Evolutionary conservation across 1,140 invertebrate species (phyloP), one percentile per base, ranked within the genome.

Genomic region (Tetragnatha versicolor): DNA sequence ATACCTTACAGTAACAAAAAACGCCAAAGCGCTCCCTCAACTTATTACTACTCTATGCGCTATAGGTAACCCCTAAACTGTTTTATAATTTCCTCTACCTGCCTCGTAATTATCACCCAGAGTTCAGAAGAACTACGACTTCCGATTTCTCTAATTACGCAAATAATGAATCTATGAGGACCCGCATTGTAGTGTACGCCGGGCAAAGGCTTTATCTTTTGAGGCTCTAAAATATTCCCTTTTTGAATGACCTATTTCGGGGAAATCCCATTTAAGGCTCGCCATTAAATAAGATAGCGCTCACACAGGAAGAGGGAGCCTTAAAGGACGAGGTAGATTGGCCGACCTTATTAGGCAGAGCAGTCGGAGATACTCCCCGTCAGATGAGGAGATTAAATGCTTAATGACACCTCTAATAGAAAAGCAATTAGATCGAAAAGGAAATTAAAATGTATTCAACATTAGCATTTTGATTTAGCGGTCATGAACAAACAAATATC

Each of bases 361-460:
- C 31, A 45, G 20, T 45, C 37, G 55, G 37, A 60, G 39, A 73
- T 42, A 42, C 25, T 45, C 42, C 22, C 53, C 42, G 27, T 61
- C 42, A 60, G 53, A 75, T 61, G 58, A 75, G 27, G 53, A 63
- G 72, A 75, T 63, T 47, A 63, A 75, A 75, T 75, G 25, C 72
- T 58, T 75, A 75, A 75, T 75, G 58, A 75, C 58, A 49, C 39
- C 25, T 63, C 58, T 75, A 63, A 75, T 75, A 42, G 72, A 61
- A 63, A 75, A 63, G 72, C 72, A 75, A 75, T 75, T 75, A 75
- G 72, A 75, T 75, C 60, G 42, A 63, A 63, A 58, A 63, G 58
- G 29, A 75, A 75, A 75, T 75, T 61, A 63, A 75, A 75, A 63
- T 63, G 72, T 33, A 75, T 47, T 75, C 72, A 63, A 61, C 39